Conservation (phyloP, 2,888 invertebrate genomes). For the Helleia helle region DNA sequence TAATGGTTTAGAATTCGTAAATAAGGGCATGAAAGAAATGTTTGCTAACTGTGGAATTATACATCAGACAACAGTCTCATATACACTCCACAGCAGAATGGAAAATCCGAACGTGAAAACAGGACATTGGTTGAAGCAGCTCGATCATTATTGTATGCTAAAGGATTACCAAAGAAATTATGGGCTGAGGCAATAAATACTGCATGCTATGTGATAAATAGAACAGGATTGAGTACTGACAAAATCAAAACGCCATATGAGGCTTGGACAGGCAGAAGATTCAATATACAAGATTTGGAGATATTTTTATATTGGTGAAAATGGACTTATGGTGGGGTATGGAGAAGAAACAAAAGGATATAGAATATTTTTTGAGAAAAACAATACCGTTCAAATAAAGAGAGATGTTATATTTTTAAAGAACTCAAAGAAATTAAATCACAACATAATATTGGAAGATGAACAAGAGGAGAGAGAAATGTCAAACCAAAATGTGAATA, state of each 20-base stretch:
- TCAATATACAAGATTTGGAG: too few species aligned
- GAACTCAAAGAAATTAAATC: not conserved
- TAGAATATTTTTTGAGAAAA: conserved; percentile 14
- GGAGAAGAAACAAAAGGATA: conserved; percentile 12
- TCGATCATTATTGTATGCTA: conserved; percentile 12
- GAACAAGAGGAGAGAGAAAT: not conserved
- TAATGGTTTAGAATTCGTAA: conserved; percentile 19
- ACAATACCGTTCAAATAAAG: conserved; percentile 12
- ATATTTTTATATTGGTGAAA: conserved; percentile 12
- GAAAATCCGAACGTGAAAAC: conserved; percentile 12
- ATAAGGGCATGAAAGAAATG: conserved; percentile 14
- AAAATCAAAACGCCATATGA: conserved; percentile 18
- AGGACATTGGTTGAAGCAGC: conserved; percentile 13
- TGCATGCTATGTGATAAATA: conserved; percentile 18
- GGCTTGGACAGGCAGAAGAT: conserved; percentile 13
- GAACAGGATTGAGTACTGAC: conserved; percentile 17
- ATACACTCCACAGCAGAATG: conserved; percentile 22
- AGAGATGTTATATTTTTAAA: conserved; percentile 14
- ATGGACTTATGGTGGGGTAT: conserved; percentile 13
- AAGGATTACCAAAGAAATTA: conserved; percentile 10
- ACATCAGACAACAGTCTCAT: conserved; percentile 14
- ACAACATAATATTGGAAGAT: not conserved
- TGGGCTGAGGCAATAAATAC: conserved; percentile 16
- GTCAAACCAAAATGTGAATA: not conserved
- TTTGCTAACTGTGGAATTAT: conserved; percentile 13